Conservation (phyloP, 2,797 vertebrate species). For the Rhynchonycteris naso region DNA sequence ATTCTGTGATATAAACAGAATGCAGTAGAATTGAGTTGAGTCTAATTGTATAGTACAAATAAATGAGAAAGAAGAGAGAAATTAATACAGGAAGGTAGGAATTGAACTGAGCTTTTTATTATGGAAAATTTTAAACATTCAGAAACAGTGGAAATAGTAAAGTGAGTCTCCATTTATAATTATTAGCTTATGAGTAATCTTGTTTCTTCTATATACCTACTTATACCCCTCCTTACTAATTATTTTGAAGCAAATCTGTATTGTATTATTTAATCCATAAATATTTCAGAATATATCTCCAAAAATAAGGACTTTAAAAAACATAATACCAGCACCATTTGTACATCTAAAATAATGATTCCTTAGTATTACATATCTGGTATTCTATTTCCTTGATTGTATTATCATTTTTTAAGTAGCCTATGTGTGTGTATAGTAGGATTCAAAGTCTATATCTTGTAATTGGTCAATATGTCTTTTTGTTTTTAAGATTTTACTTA, state of each 20-base stretch:
- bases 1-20: conserved; percentile 10
- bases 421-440: background rate
- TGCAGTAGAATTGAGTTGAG: background rate
- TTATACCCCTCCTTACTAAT: background rate
- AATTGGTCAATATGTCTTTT: background rate
- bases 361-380: background rate
- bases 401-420: background rate
- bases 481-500: too few relatives aligned
- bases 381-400: conserved; percentile 7
- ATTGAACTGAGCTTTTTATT: conserved; percentile 21
- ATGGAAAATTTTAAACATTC: background rate
- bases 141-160: background rate
- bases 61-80: background rate
- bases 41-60: background rate
- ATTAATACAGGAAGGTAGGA: background rate
- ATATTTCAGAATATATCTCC: background rate
- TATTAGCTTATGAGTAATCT: background rate
- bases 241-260: background rate
- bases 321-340: background rate
- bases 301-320: background rate
- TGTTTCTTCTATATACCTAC: background rate
- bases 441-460: background rate
- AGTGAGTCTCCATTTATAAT: background rate
- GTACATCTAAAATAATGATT: background rate
- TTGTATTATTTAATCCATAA: background rate